These are phyloP conservation scores for Cosmia trapezina DNA, from an alignment of 2,888 invertebrate genomes.

Conservation along the genomic window DNA sequence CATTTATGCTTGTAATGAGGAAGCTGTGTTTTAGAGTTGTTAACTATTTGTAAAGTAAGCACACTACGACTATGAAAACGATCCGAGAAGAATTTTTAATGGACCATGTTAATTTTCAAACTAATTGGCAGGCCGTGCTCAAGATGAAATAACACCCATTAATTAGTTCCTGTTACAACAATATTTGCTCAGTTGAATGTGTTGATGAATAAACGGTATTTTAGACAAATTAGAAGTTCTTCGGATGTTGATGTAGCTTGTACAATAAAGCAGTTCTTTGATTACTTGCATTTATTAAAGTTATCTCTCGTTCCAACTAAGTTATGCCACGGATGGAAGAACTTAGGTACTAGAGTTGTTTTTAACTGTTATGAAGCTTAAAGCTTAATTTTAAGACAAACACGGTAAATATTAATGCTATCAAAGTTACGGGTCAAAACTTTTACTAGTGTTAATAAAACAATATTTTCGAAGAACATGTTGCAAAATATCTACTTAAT, in stretches of 20 bases:
- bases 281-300: conserved; percentile 19
- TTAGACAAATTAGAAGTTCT: conserved; percentile 5
- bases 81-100: conserved; percentile 34
- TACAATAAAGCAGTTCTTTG: conserved; percentile 7
- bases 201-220: conserved; percentile 16
- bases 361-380: conserved; percentile 37
- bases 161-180: conserved; percentile 27
- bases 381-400: conserved; percentile 53
- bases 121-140: conserved; percentile 40
- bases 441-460: conserved; percentile 43
- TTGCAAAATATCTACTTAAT: conserved; percentile 55
- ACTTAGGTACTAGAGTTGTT: conserved; percentile 38
- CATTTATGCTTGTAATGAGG: conserved; percentile 47
- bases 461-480: conserved; percentile 44
- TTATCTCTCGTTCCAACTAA: conserved; percentile 13
- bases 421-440: conserved; percentile 45
- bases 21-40: conserved; percentile 36
- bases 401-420: conserved; percentile 45
- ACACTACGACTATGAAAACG: conserved; percentile 36
- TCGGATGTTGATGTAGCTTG: background rate
- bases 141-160: conserved; percentile 27
- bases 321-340: conserved; percentile 8
- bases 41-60: conserved; percentile 26
- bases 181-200: conserved; percentile 35
- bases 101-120: conserved; percentile 32